Evolutionary conservation across 2,113 vertebrate genomes (phyloP).

Genomic region (Murina feae): DNA sequence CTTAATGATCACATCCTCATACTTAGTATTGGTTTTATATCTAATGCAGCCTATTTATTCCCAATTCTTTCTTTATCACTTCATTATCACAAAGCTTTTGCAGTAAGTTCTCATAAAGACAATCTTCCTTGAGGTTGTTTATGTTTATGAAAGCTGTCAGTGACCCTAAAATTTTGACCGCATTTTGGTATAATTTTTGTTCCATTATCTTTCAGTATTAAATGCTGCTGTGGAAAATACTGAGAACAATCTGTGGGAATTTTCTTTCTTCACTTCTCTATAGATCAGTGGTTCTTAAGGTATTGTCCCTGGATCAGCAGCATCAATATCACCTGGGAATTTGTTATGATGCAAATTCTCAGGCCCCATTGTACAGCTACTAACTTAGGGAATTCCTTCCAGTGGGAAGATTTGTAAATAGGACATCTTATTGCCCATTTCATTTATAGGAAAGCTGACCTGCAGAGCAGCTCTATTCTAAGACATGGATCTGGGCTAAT

Average conservation of each 20-base stretch:
- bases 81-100: not conserved
- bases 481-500: not conserved
- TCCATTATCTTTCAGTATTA: not conserved
- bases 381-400: too few species aligned
- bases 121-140: not conserved
- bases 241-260: not conserved
- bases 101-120: not conserved
- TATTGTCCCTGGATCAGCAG: not conserved
- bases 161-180: not conserved
- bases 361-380: not conserved
- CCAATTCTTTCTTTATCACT: slow-evolving; percentile 1
- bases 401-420: too few species aligned
- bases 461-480: not conserved
- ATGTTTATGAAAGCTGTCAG: not conserved
- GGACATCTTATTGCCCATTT: too few species aligned
- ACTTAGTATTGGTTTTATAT: not conserved
- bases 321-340: not conserved
- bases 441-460: too few species aligned
- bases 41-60: not conserved
- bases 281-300: not conserved
- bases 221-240: not conserved
- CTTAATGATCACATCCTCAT: not conserved
- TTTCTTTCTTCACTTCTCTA: not conserved
- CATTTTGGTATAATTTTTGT: not conserved
- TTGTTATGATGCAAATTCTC: not conserved